Percentiles rank a stretch among this genome's conserved stretches.
Evolutionary conservation across 1,140 invertebrate genomes (phyloP).

Genomic region (Drosophila insularis): DNA sequence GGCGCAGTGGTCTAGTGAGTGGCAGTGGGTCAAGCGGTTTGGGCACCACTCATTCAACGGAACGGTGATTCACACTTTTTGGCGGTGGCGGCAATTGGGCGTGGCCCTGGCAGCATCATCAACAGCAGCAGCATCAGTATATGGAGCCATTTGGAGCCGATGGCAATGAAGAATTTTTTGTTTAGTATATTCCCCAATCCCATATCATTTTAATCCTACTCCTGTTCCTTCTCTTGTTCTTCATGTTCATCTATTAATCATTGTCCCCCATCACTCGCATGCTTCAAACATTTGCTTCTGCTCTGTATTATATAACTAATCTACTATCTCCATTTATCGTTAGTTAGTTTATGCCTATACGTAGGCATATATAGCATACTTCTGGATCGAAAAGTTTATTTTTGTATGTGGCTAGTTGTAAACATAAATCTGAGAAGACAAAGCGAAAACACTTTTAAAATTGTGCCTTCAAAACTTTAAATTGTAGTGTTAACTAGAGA

Average conservation of each 20-base stretch:
- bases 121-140: slow-evolving; percentile 34
- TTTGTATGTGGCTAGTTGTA: slow-evolving; percentile 50
- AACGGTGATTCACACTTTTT: slow-evolving; percentile 75
- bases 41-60: slow-evolving; percentile 74
- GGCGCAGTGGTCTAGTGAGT: slow-evolving; percentile 54
- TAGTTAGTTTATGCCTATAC: not conserved
- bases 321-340: slow-evolving; percentile 13
- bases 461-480: slow-evolving; percentile 73
- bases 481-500: slow-evolving; percentile 47
- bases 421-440: slow-evolving; percentile 11
- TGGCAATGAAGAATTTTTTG: slow-evolving; percentile 72
- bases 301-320: slow-evolving; percentile 1
- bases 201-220: not conserved
- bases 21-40: slow-evolving; percentile 52
- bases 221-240: no score
- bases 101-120: slow-evolving; percentile 54
- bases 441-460: slow-evolving; percentile 66
- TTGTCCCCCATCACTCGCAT: not conserved
- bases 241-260: no score
- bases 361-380: slow-evolving; percentile 9
- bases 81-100: slow-evolving; percentile 49
- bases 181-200: slow-evolving; percentile 23
- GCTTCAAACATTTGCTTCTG: slow-evolving; percentile 5
- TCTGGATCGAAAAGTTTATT: slow-evolving; percentile 1
- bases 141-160: slow-evolving; percentile 54